phyloP scores from a whole-genome alignment of 2,888 invertebrate species.

The Germaria angustata region DNA sequence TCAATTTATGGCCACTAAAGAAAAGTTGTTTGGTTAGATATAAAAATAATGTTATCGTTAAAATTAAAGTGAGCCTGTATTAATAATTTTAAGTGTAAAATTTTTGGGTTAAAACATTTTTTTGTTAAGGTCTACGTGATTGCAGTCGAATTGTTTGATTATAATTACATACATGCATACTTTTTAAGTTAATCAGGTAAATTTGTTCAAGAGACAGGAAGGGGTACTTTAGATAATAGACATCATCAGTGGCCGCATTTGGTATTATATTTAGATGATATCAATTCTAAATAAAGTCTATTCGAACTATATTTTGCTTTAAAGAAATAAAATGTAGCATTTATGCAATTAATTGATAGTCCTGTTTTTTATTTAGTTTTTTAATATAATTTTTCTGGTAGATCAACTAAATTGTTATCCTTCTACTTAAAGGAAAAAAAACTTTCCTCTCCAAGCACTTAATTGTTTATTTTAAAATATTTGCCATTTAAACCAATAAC shows the following conservation, averaged over 20 bases:
- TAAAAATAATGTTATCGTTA: background rate
- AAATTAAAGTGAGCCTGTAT: background rate
- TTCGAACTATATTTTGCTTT: no score
- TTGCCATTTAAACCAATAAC: constrained; percentile 21
- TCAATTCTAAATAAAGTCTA: no score
- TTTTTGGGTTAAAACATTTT: background rate
- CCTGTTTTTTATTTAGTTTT: no score
- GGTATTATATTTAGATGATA: no score
- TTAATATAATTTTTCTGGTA: no score
- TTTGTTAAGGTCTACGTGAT: background rate
- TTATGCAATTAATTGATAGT: no score
- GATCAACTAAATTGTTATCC: no score
- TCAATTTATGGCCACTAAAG: constrained; percentile 8
- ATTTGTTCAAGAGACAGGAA: background rate
- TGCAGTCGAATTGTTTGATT: background rate
- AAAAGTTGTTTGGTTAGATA: constrained; percentile 2
- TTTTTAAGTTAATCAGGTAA: background rate
- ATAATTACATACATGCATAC: background rate
- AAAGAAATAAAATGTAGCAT: no score
- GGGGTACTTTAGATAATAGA: background rate
- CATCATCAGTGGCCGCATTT: no score
- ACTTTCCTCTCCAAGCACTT: background rate
- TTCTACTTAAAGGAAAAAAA: no score
- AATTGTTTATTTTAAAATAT: background rate
- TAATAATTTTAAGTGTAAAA: background rate